A percentile compares a stretch with the other conserved stretches of the same genome.
Evolutionary conservation across 1,140 invertebrate genomes (phyloP).

Genomic region (Cotesia chilonis): DNA sequence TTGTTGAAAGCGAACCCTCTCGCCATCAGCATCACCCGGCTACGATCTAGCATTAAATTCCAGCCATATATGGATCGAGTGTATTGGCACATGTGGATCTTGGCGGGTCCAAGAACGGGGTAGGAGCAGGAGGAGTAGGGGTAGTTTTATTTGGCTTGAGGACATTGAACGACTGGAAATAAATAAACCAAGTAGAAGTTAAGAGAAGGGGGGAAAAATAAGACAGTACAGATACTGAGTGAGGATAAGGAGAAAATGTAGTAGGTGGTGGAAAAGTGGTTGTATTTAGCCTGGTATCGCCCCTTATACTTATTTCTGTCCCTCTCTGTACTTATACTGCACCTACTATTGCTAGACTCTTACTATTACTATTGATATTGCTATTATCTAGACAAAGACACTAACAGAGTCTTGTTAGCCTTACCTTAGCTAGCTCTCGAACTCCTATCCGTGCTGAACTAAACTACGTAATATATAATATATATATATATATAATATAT

Average conservation of each 20-base stretch:
- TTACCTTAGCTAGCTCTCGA: no score
- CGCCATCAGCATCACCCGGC: no score
- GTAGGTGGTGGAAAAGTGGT: slow-evolving; percentile 34
- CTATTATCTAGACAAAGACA: no score
- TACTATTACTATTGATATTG: no score
- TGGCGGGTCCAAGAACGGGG: background rate
- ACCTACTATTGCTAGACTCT: slow-evolving; percentile 19
- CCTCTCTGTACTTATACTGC: no score
- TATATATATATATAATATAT: no score
- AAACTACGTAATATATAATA: no score
- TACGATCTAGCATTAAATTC: no score
- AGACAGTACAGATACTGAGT: slow-evolving; percentile 21
- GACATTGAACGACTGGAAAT: slow-evolving; percentile 34
- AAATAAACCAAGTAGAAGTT: slow-evolving; percentile 31
- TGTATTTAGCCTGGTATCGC: slow-evolving; percentile 58
- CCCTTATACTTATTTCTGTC: slow-evolving; percentile 31
- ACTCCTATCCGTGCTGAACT: no score
- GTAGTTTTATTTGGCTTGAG: slow-evolving; percentile 44
- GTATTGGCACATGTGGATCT: background rate
- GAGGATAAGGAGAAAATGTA: slow-evolving; percentile 21
- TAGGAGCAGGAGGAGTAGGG: slow-evolving; percentile 36
- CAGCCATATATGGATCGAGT: no score
- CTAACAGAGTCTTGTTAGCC: no score
- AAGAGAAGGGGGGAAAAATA: background rate
- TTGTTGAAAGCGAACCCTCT: no score